These are phyloP conservation scores for Corticium candelabrum DNA, from an alignment of 37 sponge, comb jelly and placozoan species.

Conservation along the genomic window DNA sequence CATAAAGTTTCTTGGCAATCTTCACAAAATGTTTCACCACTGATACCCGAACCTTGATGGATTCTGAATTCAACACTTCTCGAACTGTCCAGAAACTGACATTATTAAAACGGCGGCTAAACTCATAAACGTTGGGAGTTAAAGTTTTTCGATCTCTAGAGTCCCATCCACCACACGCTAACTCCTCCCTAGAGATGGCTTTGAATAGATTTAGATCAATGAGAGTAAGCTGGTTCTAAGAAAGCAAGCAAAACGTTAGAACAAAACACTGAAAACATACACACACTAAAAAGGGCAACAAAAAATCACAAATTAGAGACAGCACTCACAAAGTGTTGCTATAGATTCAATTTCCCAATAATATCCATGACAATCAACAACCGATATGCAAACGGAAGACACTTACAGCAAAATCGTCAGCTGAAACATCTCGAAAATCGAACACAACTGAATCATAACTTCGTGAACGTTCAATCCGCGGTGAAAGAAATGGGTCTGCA, in stretches of 20 bases:
- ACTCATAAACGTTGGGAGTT: constrained; percentile 56
- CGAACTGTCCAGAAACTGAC: constrained; percentile 66
- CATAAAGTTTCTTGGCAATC: constrained; percentile 71
- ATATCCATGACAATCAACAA: too few species aligned
- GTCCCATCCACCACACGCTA: constrained; percentile 48
- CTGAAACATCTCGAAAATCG: neutral
- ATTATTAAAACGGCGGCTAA: constrained; percentile 59
- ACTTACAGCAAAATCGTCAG: neutral
- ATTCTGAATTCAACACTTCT: constrained; percentile 46
- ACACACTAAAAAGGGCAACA: too few species aligned
- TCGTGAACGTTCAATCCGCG: neutral
- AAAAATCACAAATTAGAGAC: too few species aligned
- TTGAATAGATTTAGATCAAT: constrained; percentile 51
- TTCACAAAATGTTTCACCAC: constrained; percentile 50
- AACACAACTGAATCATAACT: neutral
- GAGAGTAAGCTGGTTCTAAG: constrained; percentile 63
- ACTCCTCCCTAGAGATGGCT: constrained; percentile 55
- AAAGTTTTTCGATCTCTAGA: constrained; percentile 41
- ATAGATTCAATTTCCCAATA: too few species aligned
- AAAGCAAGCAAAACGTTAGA: neutral
- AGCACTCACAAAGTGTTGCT: too few species aligned
- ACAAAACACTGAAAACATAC: too few species aligned
- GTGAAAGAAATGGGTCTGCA: neutral
- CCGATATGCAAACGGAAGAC: neutral
- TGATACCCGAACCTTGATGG: constrained; percentile 40